Conservation (phyloP, 92 coral and sea anemone species). For the Porites evermanni region DNA sequence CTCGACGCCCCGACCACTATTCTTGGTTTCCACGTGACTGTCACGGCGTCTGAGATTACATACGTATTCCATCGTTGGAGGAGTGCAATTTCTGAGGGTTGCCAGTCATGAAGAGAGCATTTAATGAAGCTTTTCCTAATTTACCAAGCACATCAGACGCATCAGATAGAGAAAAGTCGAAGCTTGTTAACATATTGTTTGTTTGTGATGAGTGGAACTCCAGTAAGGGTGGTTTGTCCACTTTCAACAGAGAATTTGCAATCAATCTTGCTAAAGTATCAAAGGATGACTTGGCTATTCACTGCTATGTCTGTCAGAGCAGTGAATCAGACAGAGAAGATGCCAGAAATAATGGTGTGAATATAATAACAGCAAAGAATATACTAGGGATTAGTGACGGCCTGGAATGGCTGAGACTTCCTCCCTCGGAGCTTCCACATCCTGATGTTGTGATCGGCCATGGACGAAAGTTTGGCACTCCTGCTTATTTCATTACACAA, state of each 20-base stretch:
- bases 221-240: background rate
- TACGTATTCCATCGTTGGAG: too few species aligned
- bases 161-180: background rate
- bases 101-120: too few species aligned
- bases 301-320: background rate
- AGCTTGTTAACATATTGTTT: background rate
- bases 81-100: too few species aligned
- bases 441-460: slow-evolving; percentile 25
- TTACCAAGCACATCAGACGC: too few species aligned
- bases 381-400: background rate
- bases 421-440: background rate
- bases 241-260: background rate
- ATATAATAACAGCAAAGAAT: background rate
- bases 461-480: background rate
- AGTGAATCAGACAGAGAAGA: background rate
- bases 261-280: background rate
- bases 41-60: too few species aligned
- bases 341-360: background rate
- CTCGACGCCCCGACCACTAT: too few species aligned
- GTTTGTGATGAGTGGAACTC: slow-evolving; percentile 1
- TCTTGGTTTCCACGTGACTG: too few species aligned
- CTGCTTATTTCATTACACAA: background rate
- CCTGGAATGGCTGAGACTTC: background rate
- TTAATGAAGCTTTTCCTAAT: too few species aligned
- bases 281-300: background rate